Evolutionary conservation across 1,140 invertebrate genomes (phyloP).

Genomic region (Mercenaria mercenaria): DNA sequence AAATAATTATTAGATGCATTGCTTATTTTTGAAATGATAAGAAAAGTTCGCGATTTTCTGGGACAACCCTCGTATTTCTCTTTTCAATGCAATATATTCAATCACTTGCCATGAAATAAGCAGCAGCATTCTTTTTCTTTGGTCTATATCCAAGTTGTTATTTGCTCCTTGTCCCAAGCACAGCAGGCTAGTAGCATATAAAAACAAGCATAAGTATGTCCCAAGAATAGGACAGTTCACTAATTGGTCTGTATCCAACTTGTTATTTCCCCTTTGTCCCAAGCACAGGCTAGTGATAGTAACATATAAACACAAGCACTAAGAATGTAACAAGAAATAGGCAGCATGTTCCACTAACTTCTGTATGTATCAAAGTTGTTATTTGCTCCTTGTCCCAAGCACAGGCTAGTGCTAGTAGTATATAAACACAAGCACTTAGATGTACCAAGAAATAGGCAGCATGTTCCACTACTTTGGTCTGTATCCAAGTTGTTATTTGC

Average conservation of each 20-base stretch:
- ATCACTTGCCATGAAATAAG: too few species aligned
- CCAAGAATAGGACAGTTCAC: background rate
- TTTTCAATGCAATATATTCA: too few species aligned
- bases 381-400: background rate
- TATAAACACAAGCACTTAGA: slow-evolving; percentile 4
- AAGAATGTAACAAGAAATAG: too few species aligned
- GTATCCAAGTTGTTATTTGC: background rate
- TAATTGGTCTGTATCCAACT: too few species aligned
- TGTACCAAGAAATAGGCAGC: slow-evolving; percentile 10
- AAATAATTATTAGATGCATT: too few species aligned
- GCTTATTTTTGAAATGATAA: too few species aligned
- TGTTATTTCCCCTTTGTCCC: background rate
- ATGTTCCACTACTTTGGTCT: too few species aligned
- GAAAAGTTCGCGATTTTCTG: too few species aligned
- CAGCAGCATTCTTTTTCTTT: too few species aligned
- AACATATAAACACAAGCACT: background rate
- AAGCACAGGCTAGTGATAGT: background rate
- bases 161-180: background rate
- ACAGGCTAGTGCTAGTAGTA: background rate
- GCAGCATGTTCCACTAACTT: background rate
- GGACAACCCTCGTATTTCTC: too few species aligned
- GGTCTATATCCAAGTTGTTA: background rate
- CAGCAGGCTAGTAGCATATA: background rate
- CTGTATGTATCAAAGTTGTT: background rate
- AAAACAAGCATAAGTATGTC: background rate